A percentile compares a stretch with the other conserved stretches of the same genome.
phyloP scores from a whole-genome alignment of 2,888 invertebrate species.

The Noctua pronuba region DNA sequence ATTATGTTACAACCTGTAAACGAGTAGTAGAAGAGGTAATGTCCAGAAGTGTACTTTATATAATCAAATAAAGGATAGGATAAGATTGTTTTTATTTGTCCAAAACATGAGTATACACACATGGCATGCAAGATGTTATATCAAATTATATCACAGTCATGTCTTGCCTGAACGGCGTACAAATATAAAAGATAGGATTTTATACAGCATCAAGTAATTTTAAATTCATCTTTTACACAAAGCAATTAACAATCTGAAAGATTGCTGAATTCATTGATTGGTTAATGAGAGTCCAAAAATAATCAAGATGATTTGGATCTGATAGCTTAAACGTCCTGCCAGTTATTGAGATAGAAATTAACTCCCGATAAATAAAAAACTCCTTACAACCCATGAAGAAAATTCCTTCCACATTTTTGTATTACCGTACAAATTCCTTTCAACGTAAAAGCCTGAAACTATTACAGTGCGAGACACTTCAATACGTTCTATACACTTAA shows the following conservation, averaged over 20 bases:
- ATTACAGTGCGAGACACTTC: conserved; percentile 51
- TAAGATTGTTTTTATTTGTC: too few relatives aligned
- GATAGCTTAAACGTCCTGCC: background rate
- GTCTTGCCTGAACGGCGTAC: too few relatives aligned
- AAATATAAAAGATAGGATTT: too few relatives aligned
- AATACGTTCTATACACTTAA: conserved; percentile 42
- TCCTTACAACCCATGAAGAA: background rate
- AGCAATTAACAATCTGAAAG: too few relatives aligned
- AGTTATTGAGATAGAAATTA: background rate
- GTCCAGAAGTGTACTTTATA: background rate
- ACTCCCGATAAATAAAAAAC: background rate
- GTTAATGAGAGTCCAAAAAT: background rate
- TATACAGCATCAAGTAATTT: too few relatives aligned
- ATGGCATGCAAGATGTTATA: too few relatives aligned
- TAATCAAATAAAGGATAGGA: too few relatives aligned
- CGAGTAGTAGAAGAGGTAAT: background rate
- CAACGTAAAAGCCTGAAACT: conserved; percentile 24
- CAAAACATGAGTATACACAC: too few relatives aligned
- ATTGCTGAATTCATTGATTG: background rate
- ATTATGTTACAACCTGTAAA: too few relatives aligned
- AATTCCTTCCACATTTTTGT: conserved; percentile 3
- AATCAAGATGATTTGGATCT: background rate
- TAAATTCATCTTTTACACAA: too few relatives aligned
- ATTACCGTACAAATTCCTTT: conserved; percentile 19
- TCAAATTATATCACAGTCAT: too few relatives aligned